These are phyloP conservation scores for Campylorhamphus procurvoides DNA, from an alignment of 2,113 vertebrate species.

Conservation along the genomic window DNA sequence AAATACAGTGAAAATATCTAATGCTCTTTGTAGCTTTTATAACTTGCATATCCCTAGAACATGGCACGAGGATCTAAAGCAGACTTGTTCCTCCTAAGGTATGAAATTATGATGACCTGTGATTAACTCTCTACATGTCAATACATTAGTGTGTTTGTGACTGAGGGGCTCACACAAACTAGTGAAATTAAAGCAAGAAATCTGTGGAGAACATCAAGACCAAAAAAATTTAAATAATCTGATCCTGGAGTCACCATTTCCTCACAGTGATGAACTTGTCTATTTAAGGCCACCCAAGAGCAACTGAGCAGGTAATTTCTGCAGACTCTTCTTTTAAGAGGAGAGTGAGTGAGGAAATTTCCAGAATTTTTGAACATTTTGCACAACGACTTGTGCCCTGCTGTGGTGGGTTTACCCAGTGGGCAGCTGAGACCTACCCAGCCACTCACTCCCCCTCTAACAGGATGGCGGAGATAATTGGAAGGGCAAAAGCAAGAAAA, in stretches of 20 bases:
- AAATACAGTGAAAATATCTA: background rate
- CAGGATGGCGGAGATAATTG: background rate
- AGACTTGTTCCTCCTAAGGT: background rate
- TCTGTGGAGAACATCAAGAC: background rate
- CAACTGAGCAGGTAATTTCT: background rate
- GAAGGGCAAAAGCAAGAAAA: background rate
- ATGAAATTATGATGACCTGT: background rate
- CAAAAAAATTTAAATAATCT: background rate
- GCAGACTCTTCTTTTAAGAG: background rate
- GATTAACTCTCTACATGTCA: background rate
- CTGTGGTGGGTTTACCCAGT: background rate
- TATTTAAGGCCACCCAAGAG: background rate
- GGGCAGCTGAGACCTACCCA: background rate
- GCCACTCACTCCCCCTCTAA: fast-evolving
- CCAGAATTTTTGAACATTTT: background rate
- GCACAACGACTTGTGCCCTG: background rate
- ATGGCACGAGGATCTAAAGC: background rate
- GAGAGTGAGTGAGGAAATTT: background rate
- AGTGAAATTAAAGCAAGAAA: background rate
- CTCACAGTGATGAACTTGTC: background rate
- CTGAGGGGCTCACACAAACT: background rate
- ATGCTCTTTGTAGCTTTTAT: background rate
- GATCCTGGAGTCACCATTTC: background rate
- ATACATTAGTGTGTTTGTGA: background rate
- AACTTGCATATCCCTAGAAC: background rate